Conservation (phyloP, 2,888 invertebrate species). For the Nesidiocoris tenuis region DNA sequence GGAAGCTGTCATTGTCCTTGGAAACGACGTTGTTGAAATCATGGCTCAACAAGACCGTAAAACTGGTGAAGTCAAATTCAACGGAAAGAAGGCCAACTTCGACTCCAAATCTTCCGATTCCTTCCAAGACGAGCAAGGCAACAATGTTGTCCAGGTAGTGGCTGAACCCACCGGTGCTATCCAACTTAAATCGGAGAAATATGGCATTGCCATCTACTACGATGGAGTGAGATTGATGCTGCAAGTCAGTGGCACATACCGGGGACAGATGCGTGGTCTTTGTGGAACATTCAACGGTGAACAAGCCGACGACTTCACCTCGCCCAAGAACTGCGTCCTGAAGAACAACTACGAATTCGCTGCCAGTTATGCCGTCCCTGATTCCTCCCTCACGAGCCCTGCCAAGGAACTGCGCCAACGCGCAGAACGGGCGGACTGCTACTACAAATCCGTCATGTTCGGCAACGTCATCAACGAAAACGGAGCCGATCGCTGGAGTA, state of each 20-base stretch:
- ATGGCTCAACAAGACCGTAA: constrained; percentile 45
- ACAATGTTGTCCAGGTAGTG: constrained; percentile 56
- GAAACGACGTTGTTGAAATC: constrained; percentile 55
- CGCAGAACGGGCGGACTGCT: constrained; percentile 51
- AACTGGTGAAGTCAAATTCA: constrained; percentile 52
- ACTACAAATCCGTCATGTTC: constrained; percentile 46
- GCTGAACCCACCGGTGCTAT: constrained; percentile 59
- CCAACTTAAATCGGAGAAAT: neutral
- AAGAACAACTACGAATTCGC: constrained; percentile 60
- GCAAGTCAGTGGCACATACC: constrained; percentile 21
- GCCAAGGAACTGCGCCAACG: constrained; percentile 53
- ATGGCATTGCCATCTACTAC: constrained; percentile 59
- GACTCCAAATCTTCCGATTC: constrained; percentile 56
- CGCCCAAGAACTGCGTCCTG: constrained; percentile 61
- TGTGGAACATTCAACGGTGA: constrained; percentile 67
- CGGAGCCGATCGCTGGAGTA: constrained; percentile 35
- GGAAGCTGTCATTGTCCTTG: constrained; percentile 57
- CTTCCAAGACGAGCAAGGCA: constrained; percentile 52
- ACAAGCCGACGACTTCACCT: constrained; percentile 60
- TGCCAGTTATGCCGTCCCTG: constrained; percentile 60
- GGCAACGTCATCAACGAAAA: constrained; percentile 49
- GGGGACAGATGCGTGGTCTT: constrained; percentile 60
- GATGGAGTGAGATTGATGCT: constrained; percentile 62
- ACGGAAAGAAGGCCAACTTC: constrained; percentile 52
- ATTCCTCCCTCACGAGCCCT: constrained; percentile 45